Evolutionary conservation across 2,113 vertebrate species (phyloP), one percentile per base, ranked within the genome.

Genomic region (Grammomys surdaster): DNA sequence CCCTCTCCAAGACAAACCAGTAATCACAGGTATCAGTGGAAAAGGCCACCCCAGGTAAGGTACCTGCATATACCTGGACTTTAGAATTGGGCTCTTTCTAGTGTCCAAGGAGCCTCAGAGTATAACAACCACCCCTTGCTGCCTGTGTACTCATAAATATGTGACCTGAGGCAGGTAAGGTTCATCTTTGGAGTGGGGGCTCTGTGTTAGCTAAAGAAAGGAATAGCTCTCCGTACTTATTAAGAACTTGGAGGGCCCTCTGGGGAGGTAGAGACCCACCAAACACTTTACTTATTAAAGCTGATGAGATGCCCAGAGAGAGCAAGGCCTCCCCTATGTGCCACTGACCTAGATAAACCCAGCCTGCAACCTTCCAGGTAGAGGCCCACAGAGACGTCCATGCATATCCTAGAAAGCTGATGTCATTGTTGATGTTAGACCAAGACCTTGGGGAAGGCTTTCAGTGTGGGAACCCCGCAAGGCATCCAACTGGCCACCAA

Each of bases 121-220:
- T n/a, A 33, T 7, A 33, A 63, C 17, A 12, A 31, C 19, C 5
- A 10, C 88, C 22, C 19, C 7, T 26, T 4, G 0, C 19, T 48
- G 19, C 19, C 40, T 0, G 0, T 2, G 14, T 1, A 14, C 48
- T 72, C 48, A 16, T 22, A 12, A 56, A 26, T 26, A 13, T 17
- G 2, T 69, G 63, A 33, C 28, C 40, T 86, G 84, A 33, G 7
- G 9, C 3, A 31, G 58, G 26, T 40, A 85, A 8, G 58, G 58
- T 85, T 31, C 63, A 67, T 63, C 28, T 16, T 67, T 31, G 33
- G 43, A 20, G 26, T 22, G 8, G 63, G 33, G 28, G 11, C 84
- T 54, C 85, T 72, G 43, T 5, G 33, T 12, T 24, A n/a, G 31
- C 63, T 33, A 7, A 24, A n/a, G 85, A 14, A 51, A 56, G 33